Evolutionary conservation across 2,888 invertebrate genomes (phyloP).

Genomic region (Drosophila eohydei): DNA sequence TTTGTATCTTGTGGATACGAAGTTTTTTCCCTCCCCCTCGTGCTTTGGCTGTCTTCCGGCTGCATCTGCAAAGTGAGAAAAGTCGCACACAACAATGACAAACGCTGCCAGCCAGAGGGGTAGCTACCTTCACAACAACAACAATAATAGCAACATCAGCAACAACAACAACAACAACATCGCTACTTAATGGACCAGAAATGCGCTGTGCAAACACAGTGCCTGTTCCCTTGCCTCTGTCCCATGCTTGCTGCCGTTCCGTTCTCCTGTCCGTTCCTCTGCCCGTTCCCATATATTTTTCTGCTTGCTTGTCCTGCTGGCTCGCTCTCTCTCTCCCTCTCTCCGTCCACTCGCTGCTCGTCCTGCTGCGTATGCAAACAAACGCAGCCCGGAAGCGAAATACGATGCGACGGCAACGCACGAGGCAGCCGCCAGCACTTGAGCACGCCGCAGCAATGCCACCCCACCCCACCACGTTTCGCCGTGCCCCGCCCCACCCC

Average conservation of each 20-base stretch:
- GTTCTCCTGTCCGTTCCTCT: not conserved
- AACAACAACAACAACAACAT: conserved; percentile 36
- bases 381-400: conserved; percentile 77
- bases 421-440: conserved; percentile 66
- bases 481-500: not conserved
- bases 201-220: conserved; percentile 77
- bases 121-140: conserved; percentile 57
- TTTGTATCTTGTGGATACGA: conserved; percentile 71
- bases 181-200: conserved; percentile 80
- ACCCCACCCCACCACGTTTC: conserved; percentile 29
- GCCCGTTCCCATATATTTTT: conserved; percentile 5
- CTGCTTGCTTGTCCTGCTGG: conserved; percentile 4
- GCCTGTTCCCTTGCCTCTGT: conserved; percentile 3
- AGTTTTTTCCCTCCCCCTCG: conserved; percentile 7
- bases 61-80: conserved; percentile 68
- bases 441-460: conserved; percentile 71
- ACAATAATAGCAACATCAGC: conserved; percentile 27
- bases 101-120: conserved; percentile 47
- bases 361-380: conserved; percentile 79
- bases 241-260: conserved; percentile 1
- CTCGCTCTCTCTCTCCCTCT: not conserved
- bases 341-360: conserved; percentile 1
- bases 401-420: conserved; percentile 58
- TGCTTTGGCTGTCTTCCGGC: conserved; percentile 1
- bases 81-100: conserved; percentile 78